phyloP scores from a whole-genome alignment of 2,113 vertebrate species.

The Melozone crissalis region DNA sequence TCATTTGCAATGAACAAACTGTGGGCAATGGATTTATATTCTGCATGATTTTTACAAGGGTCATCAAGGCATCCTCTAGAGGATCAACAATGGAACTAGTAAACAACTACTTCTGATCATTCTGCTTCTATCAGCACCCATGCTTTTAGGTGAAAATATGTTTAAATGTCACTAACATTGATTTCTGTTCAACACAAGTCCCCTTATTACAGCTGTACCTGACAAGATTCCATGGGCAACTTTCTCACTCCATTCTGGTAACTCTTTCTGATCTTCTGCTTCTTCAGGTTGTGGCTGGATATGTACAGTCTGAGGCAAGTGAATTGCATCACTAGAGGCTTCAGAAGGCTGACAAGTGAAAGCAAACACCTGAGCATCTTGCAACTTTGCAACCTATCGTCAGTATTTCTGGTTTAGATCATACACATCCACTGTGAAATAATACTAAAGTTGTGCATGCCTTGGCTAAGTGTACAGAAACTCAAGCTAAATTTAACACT shows the following conservation, averaged over 20 bases:
- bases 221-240: constrained; percentile 92
- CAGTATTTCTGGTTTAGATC: not conserved
- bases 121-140: not conserved
- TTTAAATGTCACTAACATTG: not conserved
- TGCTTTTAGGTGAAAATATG: not conserved
- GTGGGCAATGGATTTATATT: not conserved
- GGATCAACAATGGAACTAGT: not conserved
- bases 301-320: constrained; percentile 87
- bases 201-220: constrained; percentile 72
- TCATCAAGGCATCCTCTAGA: not conserved
- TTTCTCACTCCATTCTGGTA: constrained; percentile 97
- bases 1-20: not conserved
- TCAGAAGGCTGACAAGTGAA: constrained; percentile 77
- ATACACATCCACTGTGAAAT: not conserved
- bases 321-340: constrained; percentile 78
- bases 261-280: constrained; percentile 70
- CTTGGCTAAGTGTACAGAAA: not conserved
- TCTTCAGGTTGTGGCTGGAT: constrained; percentile 72
- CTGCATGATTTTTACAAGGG: not conserved
- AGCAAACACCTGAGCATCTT: not conserved
- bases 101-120: not conserved
- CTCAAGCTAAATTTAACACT: not conserved
- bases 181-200: not conserved
- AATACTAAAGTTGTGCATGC: not conserved
- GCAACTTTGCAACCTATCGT: not conserved